phyloP scores from a whole-genome alignment of 2,888 invertebrate genomes.

The Branchipolynoe longqiensis region DNA sequence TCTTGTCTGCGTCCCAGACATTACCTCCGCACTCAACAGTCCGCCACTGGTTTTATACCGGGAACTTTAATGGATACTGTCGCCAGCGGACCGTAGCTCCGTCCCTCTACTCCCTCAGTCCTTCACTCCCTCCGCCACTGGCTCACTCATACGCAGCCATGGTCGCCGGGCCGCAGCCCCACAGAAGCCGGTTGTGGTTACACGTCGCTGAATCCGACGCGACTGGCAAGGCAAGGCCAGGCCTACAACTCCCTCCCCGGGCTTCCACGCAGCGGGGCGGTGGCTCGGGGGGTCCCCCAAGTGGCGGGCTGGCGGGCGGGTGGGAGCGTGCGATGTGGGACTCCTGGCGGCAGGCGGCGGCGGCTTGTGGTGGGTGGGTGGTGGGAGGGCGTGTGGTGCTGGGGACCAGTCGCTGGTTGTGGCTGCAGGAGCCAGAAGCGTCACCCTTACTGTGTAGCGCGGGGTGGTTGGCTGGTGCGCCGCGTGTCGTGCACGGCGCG shows the following conservation, averaged over 20 bases:
- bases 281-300: not conserved
- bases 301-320: not conserved
- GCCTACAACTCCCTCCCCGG: not conserved
- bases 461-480: no score
- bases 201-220: slow-evolving; percentile 17
- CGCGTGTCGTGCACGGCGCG: no score
- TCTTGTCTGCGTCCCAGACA: no score
- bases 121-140: no score
- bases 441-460: not conserved
- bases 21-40: no score
- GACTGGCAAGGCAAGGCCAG: not conserved
- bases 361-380: slow-evolving; percentile 13
- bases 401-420: not conserved
- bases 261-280: not conserved
- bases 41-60: no score
- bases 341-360: not conserved
- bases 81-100: no score
- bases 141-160: no score
- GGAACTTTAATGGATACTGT: no score
- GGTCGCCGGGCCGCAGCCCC: no score
- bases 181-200: not conserved
- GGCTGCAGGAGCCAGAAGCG: not conserved
- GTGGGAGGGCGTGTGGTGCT: not conserved
- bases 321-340: not conserved
- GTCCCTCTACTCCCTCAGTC: no score